Evolutionary conservation across 2,888 invertebrate species (phyloP), one percentile per base, ranked within the genome.

Genomic region (Tetragnatha montana): DNA sequence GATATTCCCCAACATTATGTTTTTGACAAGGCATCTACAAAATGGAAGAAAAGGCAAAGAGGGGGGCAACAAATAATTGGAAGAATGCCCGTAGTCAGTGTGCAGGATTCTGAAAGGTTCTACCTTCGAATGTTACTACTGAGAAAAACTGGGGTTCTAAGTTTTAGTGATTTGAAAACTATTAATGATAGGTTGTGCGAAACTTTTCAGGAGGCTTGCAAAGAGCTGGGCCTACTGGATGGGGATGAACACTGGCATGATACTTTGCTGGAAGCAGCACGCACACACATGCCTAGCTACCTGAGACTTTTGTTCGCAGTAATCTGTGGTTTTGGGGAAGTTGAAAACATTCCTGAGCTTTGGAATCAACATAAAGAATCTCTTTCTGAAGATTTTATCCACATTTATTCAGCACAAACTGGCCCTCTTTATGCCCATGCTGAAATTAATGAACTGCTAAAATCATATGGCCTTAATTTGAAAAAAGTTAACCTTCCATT

Each of bases 191-290:
- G 35, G 8, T 14, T 91, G 10, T 90, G 82, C 79, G 22, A 50
- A 6, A 92, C 91, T 17, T 93, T 91, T 75, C 80, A 89, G 21
- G 89, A 91, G 91, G 91, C 1, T n/a, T n/a, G n/a, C n/a, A n/a
- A n/a, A n/a, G n/a, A n/a, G n/a, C n/a, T n/a, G n/a, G 51, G 51
- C 51, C 80, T 92, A 17, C 83, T 92, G 0, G 91, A 92, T 74
- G 88, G 92, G 82, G 93, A 93, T 81, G n/a, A 51, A 17, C 88
- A 93, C 68, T 93, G 92, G 92, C 73, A 70, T 19, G 49, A 88
- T 14, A 73, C 81, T 8, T 22, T 92, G 71, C 22, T 47, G 8
- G 92, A 92, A 79, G 92, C 92, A 14, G 70, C 69, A 60, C 12
- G 51, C 7, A 22, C 8, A 35, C 78, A 47, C 68, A 85, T 88